phyloP scores from a whole-genome alignment of 1,140 invertebrate species.

The Aphaenogaster ashmeadi region DNA sequence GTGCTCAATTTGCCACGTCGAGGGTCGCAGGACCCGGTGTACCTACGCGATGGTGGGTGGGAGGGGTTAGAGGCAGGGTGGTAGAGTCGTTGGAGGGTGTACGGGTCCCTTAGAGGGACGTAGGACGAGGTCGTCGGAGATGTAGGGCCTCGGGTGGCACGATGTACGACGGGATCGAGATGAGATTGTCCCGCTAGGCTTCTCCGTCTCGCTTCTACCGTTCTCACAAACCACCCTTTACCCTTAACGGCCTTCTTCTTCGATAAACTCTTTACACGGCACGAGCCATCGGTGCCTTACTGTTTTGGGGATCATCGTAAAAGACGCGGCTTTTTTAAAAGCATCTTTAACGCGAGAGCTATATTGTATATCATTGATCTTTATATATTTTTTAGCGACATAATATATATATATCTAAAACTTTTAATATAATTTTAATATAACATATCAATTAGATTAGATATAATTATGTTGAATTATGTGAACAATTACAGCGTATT shows the following conservation, averaged over 20 bases:
- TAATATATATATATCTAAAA: not conserved
- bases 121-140: constrained; percentile 80
- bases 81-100: constrained; percentile 73
- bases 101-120: constrained; percentile 71
- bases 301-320: constrained; percentile 59
- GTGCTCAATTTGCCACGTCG: constrained; percentile 86
- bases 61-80: constrained; percentile 38
- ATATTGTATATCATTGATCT: not conserved
- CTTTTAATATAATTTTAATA: not conserved
- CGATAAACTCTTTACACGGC: constrained; percentile 84
- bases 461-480: not conserved
- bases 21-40: constrained; percentile 82
- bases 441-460: not conserved
- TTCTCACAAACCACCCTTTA: constrained; percentile 84
- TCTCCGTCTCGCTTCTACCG: constrained; percentile 61
- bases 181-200: constrained; percentile 86
- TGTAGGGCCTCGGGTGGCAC: constrained; percentile 85
- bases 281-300: constrained; percentile 69
- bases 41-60: constrained; percentile 67
- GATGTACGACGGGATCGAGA: constrained; percentile 87
- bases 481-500: not conserved
- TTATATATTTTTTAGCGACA: not conserved
- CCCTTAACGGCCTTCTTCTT: constrained; percentile 82
- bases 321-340: constrained; percentile 27
- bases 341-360: not conserved